Evolutionary conservation across 2,888 invertebrate species (phyloP), one percentile per base, ranked within the genome.

Genomic region (Meiosimyza decipiens): DNA sequence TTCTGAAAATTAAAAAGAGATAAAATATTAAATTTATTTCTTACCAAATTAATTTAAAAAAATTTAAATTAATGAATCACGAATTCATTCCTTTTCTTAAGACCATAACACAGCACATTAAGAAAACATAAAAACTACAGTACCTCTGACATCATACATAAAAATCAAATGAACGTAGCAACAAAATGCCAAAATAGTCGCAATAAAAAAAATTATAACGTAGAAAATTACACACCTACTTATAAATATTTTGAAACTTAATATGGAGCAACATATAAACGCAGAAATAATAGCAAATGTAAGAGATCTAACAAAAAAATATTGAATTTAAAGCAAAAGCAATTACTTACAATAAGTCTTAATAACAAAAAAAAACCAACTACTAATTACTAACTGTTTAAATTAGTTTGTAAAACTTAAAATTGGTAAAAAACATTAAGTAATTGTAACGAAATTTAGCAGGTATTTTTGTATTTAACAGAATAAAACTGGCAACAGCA

Each of bases 391-490:
- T 63, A 63, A 2, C 16, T 59, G 57, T 28, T 57, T 18, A 57
- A 57, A 22, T 22, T 18, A 57, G 28, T n/a, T 22, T 52, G 47
- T 11, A 33, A 49, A 59, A 59, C 7, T 4, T 13, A 7, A 47
- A 16, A 64, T 47, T 55, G 40, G 15, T 52, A 71, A 49, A 18
- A 40, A 47, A 22, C 7, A 62, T 3, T 15, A 22, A 6, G 15
- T 63, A 71, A 40, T 40, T 33, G 40, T 28, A 54, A 62, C 55
- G 50, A 60, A 62, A 70, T 22, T 62, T 55, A 64, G 64, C 60
- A 66, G 73, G 70, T 73, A 73, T 73, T 73, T 73, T 73, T 73
- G 60, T 73, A 73, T 70, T 73, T 65, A 59, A 65, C 57, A 69
- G 63, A 72, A 62, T 51, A 60, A 28, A 69, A 50, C 50, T 50